Base-by-base conservation (phyloP, 2,888 invertebrate species). In the Chrysodeixis includens region DNA sequence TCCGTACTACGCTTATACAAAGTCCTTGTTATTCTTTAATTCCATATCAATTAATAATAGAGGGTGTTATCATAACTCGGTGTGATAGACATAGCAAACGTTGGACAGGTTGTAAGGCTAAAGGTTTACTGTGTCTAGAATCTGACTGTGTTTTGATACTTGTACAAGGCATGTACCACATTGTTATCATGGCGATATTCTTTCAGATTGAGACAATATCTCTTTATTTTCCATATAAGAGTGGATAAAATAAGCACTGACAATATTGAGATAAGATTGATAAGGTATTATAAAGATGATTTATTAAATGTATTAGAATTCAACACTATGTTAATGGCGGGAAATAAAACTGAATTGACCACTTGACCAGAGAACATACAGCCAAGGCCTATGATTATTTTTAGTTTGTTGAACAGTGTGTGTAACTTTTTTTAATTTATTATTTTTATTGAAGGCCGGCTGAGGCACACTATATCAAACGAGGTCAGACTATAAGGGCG, bases 1-100 rank as follows among this genome's bases (percentile, higher is more conserved):
- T 6, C n/a, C 40, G n/a, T 7, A 35, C 35, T 30, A 30, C 10
- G 10, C 12, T 40, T 40, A 40, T n/a, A 40, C 14, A 40, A 40
- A 40, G n/a, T 40, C 40, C 40, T 40, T 40, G 40, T 40, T 40
- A 40, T 40, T 40, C 40, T 40, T n/a, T 40, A n/a, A 40, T 12
- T 40, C 14, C n/a, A 40, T n/a, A 40, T 40, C 40, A n/a, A 40
- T n/a, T 40, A 14, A 40, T 14, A 10, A 14, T n/a, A n/a, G n/a
- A 2, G 40, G 40, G 40, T 40, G 14, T 40, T 40, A 40, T 40
- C 40, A 40, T 40, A 40, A 40, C 40, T 40, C 14, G 10, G 40
- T n/a, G 4, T 14, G 14, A 40, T n/a, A 40, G 40, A 40, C 40
- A 40, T 40, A 40, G 40, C 40, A 40, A 40, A 40, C 40, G 40